Base-by-base conservation (phyloP, 2,113 vertebrate genomes). In the Scytalopus superciliaris region DNA sequence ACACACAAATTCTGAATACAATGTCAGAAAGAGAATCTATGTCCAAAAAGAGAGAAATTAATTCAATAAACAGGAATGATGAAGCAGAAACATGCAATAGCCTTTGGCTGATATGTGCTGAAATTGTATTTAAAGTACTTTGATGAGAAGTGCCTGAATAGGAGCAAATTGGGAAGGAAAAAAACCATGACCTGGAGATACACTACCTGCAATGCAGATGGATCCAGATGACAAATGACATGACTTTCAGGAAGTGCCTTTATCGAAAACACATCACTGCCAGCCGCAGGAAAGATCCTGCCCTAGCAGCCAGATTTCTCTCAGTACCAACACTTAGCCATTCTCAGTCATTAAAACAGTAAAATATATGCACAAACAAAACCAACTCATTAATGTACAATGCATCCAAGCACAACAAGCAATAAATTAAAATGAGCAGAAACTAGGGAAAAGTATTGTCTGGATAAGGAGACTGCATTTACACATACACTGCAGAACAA, bases 201-300 rank as follows among this genome's bases (percentile, higher is more conserved):
- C 9, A 27, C 17, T 62, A 90, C 78, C 87, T 96, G 87, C 93
- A 95, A 91, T 90, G 94, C 85, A 94, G 91, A 91, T 85, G 87
- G 90, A 86, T 86, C 92, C 86, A 88, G 76, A 90, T 59, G 87
- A 95, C 68, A 95, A 90, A 93, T 67, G 81, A 82, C 74, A 73
- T 7, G 74, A 82, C 89, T 93, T 95, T 87, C 87, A 95, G 66
- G 66, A 95, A 87, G 64, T 10, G 16, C 19, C 2, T 80, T 84
- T 72, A 89, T 44, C 9, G 4, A 75, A 78, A 94, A 57, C 4
- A 3, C 31, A 28, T 59, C 0, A 2, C 73, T 89, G 84, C 84
- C 90, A 91, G 85, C 63, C 87, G 49, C 69, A 75, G 67, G 62
- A 60, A 82, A 87, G 52, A 79, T 72, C 19, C 62, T 82, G 77